Evolutionary conservation across 2,113 vertebrate genomes (phyloP).

Genomic region (Bubo bubo): DNA sequence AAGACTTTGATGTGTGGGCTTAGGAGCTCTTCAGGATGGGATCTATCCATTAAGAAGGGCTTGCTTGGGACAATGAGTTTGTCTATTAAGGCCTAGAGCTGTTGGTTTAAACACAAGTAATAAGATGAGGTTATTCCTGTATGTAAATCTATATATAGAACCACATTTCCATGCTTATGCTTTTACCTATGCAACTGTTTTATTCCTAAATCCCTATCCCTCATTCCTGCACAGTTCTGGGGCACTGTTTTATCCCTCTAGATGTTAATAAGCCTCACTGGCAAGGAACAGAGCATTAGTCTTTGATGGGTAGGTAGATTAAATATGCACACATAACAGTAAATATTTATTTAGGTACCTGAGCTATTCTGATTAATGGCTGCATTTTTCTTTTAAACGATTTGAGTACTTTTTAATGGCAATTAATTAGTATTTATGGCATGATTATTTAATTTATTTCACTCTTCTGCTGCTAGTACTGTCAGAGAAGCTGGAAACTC

Average conservation of each 20-base stretch:
- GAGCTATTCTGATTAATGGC: slow-evolving; percentile 68
- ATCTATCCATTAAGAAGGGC: neutral
- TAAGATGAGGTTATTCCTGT: slow-evolving; percentile 1
- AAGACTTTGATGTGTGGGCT: slow-evolving; percentile 30
- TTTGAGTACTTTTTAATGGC: slow-evolving; percentile 69
- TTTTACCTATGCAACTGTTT: neutral
- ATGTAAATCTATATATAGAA: slow-evolving; percentile 17
- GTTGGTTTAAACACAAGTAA: slow-evolving; percentile 26
- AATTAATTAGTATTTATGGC: slow-evolving; percentile 68
- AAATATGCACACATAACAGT: slow-evolving; percentile 61
- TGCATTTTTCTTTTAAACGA: slow-evolving; percentile 68
- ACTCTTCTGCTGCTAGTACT: slow-evolving; percentile 44
- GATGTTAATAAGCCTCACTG: slow-evolving; percentile 52
- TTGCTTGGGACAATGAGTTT: slow-evolving; percentile 7
- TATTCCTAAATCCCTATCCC: neutral
- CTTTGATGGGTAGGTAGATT: slow-evolving; percentile 67
- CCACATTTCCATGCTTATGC: neutral
- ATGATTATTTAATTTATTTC: slow-evolving; percentile 69
- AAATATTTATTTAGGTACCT: slow-evolving; percentile 72
- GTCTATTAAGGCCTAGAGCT: slow-evolving; percentile 1
- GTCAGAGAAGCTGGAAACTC: slow-evolving; percentile 29
- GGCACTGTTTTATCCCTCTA: neutral
- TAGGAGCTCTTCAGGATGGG: neutral
- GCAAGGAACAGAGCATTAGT: slow-evolving; percentile 42
- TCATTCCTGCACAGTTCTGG: neutral